Evolutionary conservation across 1,140 invertebrate genomes (phyloP).

Genomic region (Pseudomyrmex gracilis): DNA sequence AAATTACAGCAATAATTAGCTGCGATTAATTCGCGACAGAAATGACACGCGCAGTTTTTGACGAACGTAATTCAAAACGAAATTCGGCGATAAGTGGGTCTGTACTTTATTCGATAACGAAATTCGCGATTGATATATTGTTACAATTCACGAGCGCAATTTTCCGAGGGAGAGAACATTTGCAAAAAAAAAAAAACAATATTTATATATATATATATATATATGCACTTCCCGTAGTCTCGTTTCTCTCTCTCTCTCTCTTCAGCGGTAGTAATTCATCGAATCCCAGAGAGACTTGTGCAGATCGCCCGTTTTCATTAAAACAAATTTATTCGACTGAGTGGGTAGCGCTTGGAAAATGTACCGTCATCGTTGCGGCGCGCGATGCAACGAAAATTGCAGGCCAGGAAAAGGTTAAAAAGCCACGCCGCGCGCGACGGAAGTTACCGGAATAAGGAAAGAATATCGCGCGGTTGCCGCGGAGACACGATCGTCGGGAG

Average conservation of each 20-base stretch:
- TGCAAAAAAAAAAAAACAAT: background rate
- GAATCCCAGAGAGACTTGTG: slow-evolving; percentile 37
- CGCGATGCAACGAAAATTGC: slow-evolving; percentile 36
- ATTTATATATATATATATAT: too few species aligned
- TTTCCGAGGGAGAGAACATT: slow-evolving; percentile 13
- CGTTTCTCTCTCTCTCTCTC: background rate
- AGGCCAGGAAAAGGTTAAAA: slow-evolving; percentile 45
- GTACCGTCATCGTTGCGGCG: background rate
- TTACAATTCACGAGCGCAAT: slow-evolving; percentile 45
- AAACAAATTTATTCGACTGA: slow-evolving; percentile 57
- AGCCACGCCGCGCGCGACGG: slow-evolving; percentile 3
- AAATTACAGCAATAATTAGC: slow-evolving; percentile 16
- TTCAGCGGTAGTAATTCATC: slow-evolving; percentile 26
- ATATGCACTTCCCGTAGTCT: too few species aligned
- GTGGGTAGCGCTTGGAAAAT: slow-evolving; percentile 32
- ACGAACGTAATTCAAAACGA: slow-evolving; percentile 18
- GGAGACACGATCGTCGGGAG: slow-evolving; percentile 57
- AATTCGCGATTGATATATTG: slow-evolving; percentile 33
- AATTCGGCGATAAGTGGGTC: slow-evolving; percentile 40
- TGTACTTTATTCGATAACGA: slow-evolving; percentile 28
- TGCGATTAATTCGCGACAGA: slow-evolving; percentile 46
- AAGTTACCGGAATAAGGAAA: background rate
- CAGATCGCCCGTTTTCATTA: slow-evolving; percentile 47
- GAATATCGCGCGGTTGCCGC: slow-evolving; percentile 31
- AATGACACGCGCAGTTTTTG: slow-evolving; percentile 44